Conservation (phyloP, 2,113 vertebrate genomes). For the Spheniscus mendiculus region DNA sequence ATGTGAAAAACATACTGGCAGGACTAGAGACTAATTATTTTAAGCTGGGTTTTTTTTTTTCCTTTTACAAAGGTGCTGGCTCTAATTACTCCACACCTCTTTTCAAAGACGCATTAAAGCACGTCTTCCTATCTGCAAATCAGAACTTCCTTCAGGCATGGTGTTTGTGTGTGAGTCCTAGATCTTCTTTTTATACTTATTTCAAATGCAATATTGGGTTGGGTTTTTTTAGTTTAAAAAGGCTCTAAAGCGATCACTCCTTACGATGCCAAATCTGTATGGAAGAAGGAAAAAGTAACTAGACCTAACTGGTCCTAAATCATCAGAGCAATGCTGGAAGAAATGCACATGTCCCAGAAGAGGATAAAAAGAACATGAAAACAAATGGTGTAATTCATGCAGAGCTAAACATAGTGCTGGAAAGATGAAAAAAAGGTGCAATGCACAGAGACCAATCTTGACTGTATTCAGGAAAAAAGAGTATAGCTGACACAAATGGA, state of each 20-base stretch:
- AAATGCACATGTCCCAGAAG: background rate
- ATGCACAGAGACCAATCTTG: background rate
- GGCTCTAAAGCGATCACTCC: background rate
- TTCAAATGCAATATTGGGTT: background rate
- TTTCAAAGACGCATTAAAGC: background rate
- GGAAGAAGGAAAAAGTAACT: background rate
- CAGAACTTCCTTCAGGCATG: background rate
- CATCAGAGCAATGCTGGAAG: background rate
- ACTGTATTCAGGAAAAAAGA: background rate
- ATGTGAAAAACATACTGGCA: background rate
- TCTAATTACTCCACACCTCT: background rate
- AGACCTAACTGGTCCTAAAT: background rate
- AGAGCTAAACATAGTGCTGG: background rate
- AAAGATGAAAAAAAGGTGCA: background rate
- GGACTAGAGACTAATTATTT: background rate
- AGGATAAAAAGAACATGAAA: background rate
- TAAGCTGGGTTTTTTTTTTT: background rate
- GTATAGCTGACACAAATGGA: background rate
- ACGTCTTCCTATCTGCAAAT: background rate
- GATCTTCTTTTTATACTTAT: background rate
- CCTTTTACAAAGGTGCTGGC: background rate
- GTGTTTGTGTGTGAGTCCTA: background rate
- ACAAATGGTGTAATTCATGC: background rate
- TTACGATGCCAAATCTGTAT: background rate
- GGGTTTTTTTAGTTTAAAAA: background rate